Evolutionary conservation across 2,113 vertebrate genomes (phyloP), one percentile per base, ranked within the genome.

Genomic region (Corydoras sp.): DNA sequence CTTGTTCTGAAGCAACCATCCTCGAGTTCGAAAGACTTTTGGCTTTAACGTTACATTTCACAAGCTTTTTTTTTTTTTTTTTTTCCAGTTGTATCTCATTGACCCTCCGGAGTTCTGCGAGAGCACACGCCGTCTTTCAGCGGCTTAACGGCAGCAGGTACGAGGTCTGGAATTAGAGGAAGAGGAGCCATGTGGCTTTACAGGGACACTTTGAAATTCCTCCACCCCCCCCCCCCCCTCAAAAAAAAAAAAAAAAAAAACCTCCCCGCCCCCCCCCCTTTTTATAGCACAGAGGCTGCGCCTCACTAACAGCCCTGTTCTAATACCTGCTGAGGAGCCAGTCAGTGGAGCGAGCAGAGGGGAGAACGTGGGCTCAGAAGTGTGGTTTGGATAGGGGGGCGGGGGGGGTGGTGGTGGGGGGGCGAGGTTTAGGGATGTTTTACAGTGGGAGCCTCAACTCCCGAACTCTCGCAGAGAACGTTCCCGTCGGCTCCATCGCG

Each of bases 151-250:
- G 43, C 73, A 56, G 58, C 59, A 67, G 63, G 72, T 80, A 77
- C 67, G 63, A 75, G 72, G 49, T 61, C 62, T 67, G 71, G 65
- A 76, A 70, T 74, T 68, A 74, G 73, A 50, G 29, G 18, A 9
- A 67, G 54, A 54, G 71, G 74, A 74, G 65, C 69, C 73, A 62
- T 73, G 65, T 77, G 79, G 76, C 68, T 79, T 80, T 85, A 83
- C 80, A 73, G 82, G 72, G 73, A 79, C 78, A 72, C 74, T 83
- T 85, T 84, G 65, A 81, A 82, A 81, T 63, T 59, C 67, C 62
- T 69, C 76, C 63, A 74, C 73, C 60, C 71, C 62, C 9, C 71
- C 72, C 62, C 18, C 18, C 18, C 18, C 18, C 18, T 1, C 1
- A 24, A 24, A 24, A 24, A 24, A 24, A 24, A 11, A 24, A 24